A percentile compares a stretch with the other conserved stretches of the same genome.
Evolutionary conservation across 2,888 invertebrate genomes (phyloP).

Genomic region (Temnothorax rugatulus): DNA sequence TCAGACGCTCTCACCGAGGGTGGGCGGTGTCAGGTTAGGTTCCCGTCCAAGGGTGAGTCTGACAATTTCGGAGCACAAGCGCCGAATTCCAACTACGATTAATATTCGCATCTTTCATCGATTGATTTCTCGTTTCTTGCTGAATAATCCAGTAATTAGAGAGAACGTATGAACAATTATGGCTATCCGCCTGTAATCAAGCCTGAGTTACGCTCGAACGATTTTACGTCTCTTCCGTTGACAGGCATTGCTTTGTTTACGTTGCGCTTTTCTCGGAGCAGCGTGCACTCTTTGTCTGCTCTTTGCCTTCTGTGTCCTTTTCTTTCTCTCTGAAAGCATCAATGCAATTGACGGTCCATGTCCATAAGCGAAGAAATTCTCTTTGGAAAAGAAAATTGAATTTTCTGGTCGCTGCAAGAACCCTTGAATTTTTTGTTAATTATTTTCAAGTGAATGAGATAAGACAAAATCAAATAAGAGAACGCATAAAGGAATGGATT

Average conservation of each 20-base stretch:
- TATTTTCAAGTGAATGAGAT: neutral
- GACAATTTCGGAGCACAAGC: constrained; percentile 15
- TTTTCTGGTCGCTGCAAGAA: neutral
- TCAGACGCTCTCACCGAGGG: constrained; percentile 28
- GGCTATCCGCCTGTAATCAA: neutral
- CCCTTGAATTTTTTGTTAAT: neutral
- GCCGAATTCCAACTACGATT: constrained; percentile 8
- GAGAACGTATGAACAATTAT: no score
- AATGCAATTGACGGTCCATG: neutral
- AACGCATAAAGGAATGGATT: neutral
- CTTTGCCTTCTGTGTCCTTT: neutral
- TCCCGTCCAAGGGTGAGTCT: constrained; percentile 73
- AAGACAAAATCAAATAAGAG: neutral
- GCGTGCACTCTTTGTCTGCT: neutral
- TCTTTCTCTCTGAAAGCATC: neutral
- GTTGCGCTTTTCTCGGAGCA: constrained; percentile 12
- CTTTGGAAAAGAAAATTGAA: neutral
- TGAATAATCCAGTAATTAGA: neutral
- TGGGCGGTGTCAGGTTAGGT: constrained; percentile 82
- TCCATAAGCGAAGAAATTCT: neutral
- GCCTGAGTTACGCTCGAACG: neutral
- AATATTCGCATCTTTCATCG: neutral
- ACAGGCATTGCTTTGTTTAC: constrained; percentile 36
- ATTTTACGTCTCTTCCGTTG: neutral
- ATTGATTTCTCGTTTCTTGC: neutral